Conservation (phyloP, 2,113 vertebrate species). For the Myotis yumanensis region DNA sequence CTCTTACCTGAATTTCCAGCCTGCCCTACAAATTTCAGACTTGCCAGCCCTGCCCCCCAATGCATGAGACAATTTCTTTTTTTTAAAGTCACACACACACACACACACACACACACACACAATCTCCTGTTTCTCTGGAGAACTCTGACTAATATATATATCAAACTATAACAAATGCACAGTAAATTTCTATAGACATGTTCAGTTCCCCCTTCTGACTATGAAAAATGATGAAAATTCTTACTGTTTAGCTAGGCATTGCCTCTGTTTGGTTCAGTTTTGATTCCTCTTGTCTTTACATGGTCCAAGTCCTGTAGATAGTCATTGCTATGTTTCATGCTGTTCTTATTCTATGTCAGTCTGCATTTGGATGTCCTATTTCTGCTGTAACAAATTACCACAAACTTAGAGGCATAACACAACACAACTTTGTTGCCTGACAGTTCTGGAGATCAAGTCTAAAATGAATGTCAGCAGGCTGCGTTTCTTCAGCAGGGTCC, state of each 20-base stretch:
- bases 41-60: not conserved
- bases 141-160: not conserved
- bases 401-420: not conserved
- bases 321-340: not conserved
- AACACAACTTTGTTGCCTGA: not conserved
- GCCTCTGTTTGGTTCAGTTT: not conserved
- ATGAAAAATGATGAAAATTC: not conserved
- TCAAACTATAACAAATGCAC: not conserved
- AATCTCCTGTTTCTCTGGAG: not conserved
- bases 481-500: not conserved
- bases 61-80: not conserved
- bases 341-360: not conserved
- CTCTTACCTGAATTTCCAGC: not conserved
- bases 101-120: not conserved
- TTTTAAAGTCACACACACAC: not conserved
- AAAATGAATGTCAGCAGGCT: not conserved
- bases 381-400: conserved; percentile 1
- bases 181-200: not conserved
- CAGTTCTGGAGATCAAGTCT: not conserved
- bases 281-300: not conserved
- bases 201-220: not conserved
- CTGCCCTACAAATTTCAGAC: not conserved
- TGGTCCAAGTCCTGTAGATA: not conserved
- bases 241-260: not conserved
- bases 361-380: not conserved